Percentiles rank a stretch among this genome's conserved stretches.
Evolutionary conservation across 2,888 invertebrate genomes (phyloP).

Genomic region (Orthosia gothica): DNA sequence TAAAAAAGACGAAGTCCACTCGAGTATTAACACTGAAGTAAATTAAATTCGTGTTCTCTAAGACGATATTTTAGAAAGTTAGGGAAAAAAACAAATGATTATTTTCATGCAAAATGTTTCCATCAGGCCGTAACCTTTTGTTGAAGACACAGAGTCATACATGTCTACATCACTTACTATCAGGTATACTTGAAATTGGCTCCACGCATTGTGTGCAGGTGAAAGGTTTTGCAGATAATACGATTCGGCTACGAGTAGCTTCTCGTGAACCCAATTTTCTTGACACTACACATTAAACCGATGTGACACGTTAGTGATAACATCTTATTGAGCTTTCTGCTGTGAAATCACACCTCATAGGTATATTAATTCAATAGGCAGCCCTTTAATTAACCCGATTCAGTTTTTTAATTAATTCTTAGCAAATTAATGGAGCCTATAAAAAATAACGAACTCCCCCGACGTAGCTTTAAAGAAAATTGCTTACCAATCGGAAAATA

Average conservation of each 20-base stretch:
- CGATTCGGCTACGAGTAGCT: constrained; percentile 58
- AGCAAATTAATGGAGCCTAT: constrained; percentile 6
- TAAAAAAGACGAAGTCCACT: constrained; percentile 27
- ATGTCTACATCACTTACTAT: constrained; percentile 19
- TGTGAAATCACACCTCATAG: constrained; percentile 34
- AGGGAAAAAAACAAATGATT: neutral
- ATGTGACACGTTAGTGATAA: constrained; percentile 57
- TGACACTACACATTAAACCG: constrained; percentile 57
- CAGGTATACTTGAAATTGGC: constrained; percentile 51
- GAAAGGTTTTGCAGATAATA: constrained; percentile 49
- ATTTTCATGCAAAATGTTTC: neutral
- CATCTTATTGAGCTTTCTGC: constrained; percentile 36
- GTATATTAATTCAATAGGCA: constrained; percentile 4
- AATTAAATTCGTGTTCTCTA: constrained; percentile 12
- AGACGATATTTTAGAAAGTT: constrained; percentile 2
- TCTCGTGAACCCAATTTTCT: constrained; percentile 59
- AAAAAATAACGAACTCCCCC: constrained; percentile 15
- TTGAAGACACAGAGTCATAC: constrained; percentile 2
- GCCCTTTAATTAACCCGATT: neutral
- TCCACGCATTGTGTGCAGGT: constrained; percentile 52
- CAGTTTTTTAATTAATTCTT: constrained; percentile 11
- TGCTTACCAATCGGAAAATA: constrained; percentile 17
- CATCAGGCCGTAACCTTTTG: neutral
- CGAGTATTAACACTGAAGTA: constrained; percentile 18
- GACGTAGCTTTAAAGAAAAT: constrained; percentile 1